Base-by-base conservation (phyloP, 2,888 invertebrate genomes). In the Steinernema hermaphroditum region DNA sequence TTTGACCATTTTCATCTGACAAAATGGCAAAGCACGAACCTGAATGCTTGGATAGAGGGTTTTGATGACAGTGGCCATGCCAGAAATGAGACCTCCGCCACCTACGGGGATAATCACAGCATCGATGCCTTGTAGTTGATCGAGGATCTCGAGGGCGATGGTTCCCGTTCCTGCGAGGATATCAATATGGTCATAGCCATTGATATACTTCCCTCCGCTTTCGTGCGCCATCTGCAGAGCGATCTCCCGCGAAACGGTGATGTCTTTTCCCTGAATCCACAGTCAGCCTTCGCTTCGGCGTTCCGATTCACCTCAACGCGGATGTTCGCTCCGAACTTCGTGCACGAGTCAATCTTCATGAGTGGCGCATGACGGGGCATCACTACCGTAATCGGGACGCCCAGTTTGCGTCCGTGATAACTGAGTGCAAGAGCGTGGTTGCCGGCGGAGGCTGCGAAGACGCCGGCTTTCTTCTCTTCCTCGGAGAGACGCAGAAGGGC, bases 131-230 rank as follows among this genome's bases (percentile, higher is more conserved):
- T 91, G 90, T 19, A 78, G 93, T 87, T 95, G 93, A 83, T 95
- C 94, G 27, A 93, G 87, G 75, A 96, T 94, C 89, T 96, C 96
- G 81, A 96, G 88, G 0, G 94, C 95, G 84, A 94, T 90, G 0
- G 95, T 95, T 9, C 96, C 95, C 87, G 94, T 94, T 0, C 95
- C 96, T 0, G 95, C 93, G 90, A 96, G 92, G 77, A 96, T 94
- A 87, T 94, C 91, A 0, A 94, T 94, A 88, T 96, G 94, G 87
- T 96, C 95, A 86, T 94, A 96, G 1, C 93, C 93, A 85, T 95
- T 95, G 34, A 95, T 92, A 83, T 95, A 95, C n/a, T 91, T 90
- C 69, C 92, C 89, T 0, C 90, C 71, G 9, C 19, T 22, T 29
- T 74, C 69, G 37, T 29, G 90, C 90, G 92, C 91, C 78, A 93